Evolutionary conservation across 1,140 invertebrate genomes (phyloP).

Genomic region (Chironomus striatipennis): DNA sequence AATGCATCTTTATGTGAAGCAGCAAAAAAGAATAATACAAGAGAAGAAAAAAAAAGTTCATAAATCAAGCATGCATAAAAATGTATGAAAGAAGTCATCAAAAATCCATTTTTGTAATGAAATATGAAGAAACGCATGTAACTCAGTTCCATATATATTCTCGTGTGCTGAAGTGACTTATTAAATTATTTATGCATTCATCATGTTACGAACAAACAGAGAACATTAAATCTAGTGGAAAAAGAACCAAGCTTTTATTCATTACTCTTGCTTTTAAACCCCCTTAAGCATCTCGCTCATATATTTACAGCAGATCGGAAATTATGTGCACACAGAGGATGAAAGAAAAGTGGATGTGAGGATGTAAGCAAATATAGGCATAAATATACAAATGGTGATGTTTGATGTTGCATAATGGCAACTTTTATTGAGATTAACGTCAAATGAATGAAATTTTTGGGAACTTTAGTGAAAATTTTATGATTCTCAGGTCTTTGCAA

Average conservation of each 20-base stretch:
- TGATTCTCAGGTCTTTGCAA: no score
- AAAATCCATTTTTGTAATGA: conserved; percentile 10
- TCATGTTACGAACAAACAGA: background rate
- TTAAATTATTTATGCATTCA: conserved; percentile 22
- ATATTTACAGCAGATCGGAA: no score
- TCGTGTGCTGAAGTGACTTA: background rate
- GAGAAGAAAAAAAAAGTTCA: background rate
- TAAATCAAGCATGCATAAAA: background rate
- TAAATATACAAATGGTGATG: no score
- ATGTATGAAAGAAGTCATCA: background rate
- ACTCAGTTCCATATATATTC: background rate
- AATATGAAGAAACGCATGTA: background rate
- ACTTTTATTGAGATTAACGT: no score
- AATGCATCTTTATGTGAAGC: background rate
- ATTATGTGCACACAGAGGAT: background rate
- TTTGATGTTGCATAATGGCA: no score
- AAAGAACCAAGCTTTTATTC: conserved; percentile 1
- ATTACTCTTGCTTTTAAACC: background rate
- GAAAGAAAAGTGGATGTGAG: background rate
- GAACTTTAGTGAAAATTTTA: no score
- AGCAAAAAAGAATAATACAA: background rate
- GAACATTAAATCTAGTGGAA: conserved; percentile 21
- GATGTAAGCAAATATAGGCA: no score
- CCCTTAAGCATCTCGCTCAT: background rate
- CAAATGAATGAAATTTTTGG: no score